These are phyloP conservation scores for Rhyacichthys aspro DNA, from an alignment of 2,797 vertebrate genomes.

Conservation along the genomic window DNA sequence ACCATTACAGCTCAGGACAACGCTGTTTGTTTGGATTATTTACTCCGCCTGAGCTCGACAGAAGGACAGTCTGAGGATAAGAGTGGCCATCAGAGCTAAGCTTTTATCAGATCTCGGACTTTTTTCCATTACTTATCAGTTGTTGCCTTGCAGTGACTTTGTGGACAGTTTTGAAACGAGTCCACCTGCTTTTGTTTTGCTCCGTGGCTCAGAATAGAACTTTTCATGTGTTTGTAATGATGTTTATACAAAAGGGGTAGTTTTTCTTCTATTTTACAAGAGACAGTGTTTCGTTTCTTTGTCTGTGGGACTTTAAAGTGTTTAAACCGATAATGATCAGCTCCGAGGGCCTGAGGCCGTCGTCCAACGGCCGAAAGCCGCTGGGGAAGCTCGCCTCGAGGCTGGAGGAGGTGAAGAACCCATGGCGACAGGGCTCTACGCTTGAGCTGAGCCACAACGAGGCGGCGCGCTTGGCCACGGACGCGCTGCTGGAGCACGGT, in stretches of 20 bases:
- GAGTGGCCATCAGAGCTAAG: not conserved
- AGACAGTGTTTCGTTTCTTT: not conserved
- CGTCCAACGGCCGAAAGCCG: constrained; percentile 66
- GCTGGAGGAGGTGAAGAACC: constrained; percentile 92
- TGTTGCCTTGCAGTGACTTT: not conserved
- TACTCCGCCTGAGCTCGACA: not conserved
- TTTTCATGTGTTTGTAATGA: not conserved
- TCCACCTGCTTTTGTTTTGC: not conserved
- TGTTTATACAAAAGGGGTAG: constrained; percentile 1
- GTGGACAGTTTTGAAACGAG: not conserved
- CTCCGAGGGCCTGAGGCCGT: constrained; percentile 72
- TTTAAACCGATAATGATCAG: constrained; percentile 58
- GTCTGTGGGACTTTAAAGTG: constrained; percentile 3
- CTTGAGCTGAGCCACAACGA: constrained; percentile 94
- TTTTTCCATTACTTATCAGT: not conserved
- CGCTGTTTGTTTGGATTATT: constrained; percentile 12
- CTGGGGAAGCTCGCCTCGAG: constrained; percentile 87
- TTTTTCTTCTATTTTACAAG: not conserved
- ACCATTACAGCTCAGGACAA: constrained; percentile 33
- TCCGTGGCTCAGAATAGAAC: not conserved
- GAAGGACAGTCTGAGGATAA: not conserved
- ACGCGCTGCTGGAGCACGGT: constrained; percentile 90
- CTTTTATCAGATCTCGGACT: not conserved
- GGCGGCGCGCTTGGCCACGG: constrained; percentile 88
- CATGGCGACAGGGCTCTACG: constrained; percentile 83